phyloP scores from a whole-genome alignment of 2,113 vertebrate species.

The Hippocampus zosterae region DNA sequence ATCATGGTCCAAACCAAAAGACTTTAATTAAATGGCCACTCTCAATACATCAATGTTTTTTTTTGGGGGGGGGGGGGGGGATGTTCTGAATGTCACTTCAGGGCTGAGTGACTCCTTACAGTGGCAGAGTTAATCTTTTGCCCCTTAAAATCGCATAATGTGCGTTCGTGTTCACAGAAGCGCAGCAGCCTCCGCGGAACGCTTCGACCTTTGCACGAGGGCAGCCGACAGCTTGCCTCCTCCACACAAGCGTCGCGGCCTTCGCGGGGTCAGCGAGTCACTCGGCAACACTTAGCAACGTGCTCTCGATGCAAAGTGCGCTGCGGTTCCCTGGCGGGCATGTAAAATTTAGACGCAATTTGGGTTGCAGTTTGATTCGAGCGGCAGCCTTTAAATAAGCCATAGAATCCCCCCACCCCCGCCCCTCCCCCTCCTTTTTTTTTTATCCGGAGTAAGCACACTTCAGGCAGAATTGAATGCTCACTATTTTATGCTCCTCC shows the following conservation, averaged over 20 bases:
- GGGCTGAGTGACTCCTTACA: slow-evolving; percentile 25
- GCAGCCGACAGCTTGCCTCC: slow-evolving; percentile 14
- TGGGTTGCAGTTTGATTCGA: slow-evolving; percentile 19
- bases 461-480: slow-evolving; percentile 59
- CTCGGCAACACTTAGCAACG: slow-evolving; percentile 19
- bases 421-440: background rate
- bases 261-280: slow-evolving; percentile 17
- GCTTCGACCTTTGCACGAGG: slow-evolving; percentile 35
- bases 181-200: slow-evolving; percentile 1
- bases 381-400: slow-evolving; percentile 54
- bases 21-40: slow-evolving; percentile 76
- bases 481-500: slow-evolving; percentile 49
- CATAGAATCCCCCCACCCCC: slow-evolving; percentile 23
- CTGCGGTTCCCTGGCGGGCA: slow-evolving; percentile 23
- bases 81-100: background rate
- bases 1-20: slow-evolving; percentile 68
- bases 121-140: slow-evolving; percentile 28
- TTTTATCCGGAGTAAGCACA: slow-evolving; percentile 44
- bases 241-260: background rate
- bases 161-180: background rate
- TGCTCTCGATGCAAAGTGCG: slow-evolving; percentile 15
- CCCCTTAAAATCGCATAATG: background rate
- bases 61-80: background rate
- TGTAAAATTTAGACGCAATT: slow-evolving; percentile 49
- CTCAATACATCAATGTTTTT: slow-evolving; percentile 62